Evolutionary conservation across 1,140 invertebrate species (phyloP).

Genomic region (Eubasilissa regina): DNA sequence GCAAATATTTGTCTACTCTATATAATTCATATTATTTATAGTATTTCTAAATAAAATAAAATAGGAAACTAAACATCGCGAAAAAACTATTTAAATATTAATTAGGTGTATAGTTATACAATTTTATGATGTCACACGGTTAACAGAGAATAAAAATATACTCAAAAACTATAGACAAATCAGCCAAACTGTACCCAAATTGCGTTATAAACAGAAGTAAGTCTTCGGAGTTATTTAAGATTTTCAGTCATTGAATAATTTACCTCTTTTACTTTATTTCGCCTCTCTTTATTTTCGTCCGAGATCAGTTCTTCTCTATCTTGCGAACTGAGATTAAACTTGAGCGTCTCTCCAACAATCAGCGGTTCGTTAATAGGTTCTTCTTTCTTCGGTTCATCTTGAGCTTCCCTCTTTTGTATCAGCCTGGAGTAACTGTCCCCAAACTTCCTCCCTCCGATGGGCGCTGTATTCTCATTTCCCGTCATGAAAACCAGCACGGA

Average conservation of each 20-base stretch:
- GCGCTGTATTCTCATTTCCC: conserved; percentile 8
- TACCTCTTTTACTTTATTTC: conserved; percentile 63
- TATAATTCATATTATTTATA: too few species aligned
- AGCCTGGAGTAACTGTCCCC: conserved; percentile 5
- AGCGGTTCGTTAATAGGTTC: background rate
- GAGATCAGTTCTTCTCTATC: conserved; percentile 38
- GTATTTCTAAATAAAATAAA: too few species aligned
- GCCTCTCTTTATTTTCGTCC: conserved; percentile 48
- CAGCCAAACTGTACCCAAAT: too few species aligned
- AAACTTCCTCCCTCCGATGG: conserved; percentile 4
- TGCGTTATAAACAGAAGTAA: too few species aligned
- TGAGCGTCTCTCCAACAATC: conserved; percentile 5
- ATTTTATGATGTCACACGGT: too few species aligned
- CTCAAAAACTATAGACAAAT: too few species aligned
- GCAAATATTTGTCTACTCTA: too few species aligned
- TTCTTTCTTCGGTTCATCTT: background rate
- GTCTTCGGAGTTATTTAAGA: too few species aligned
- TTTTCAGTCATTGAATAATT: background rate
- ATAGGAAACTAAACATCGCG: too few species aligned
- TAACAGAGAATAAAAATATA: too few species aligned
- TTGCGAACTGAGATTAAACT: conserved; percentile 21
- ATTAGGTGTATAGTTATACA: too few species aligned
- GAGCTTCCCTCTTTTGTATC: conserved; percentile 16
- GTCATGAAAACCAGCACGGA: conserved; percentile 34
- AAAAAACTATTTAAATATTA: too few species aligned